Conservation (phyloP, 37 sponge, comb jelly and placozoan genomes). For the Aplysina aerophoba region DNA sequence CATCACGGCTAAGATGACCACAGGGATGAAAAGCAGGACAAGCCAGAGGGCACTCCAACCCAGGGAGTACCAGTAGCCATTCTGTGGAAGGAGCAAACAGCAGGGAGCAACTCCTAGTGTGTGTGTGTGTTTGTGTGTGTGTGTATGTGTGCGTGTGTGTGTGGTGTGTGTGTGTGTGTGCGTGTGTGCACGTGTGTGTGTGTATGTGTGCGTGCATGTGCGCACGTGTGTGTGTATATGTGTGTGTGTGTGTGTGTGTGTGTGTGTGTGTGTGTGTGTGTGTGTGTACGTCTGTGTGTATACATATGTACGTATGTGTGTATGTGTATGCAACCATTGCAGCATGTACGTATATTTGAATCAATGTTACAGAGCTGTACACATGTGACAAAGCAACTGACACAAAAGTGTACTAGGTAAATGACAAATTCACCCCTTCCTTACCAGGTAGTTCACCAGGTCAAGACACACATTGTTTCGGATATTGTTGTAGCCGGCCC, state of each 20-base stretch:
- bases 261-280: background rate
- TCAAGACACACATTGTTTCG: slow-evolving; percentile 11
- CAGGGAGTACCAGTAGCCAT: slow-evolving; percentile 21
- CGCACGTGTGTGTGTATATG: too few relatives aligned
- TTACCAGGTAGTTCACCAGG: background rate
- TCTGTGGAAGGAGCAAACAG: background rate
- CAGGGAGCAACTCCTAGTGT: too few relatives aligned
- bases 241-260: too few relatives aligned
- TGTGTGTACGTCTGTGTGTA: background rate
- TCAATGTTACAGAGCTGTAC: background rate
- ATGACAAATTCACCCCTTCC: background rate
- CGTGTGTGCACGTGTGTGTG: too few relatives aligned
- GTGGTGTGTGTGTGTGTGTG: too few relatives aligned
- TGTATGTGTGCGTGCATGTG: too few relatives aligned
- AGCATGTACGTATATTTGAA: background rate
- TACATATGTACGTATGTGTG: background rate
- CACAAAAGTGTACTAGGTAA: background rate
- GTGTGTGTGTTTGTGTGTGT: too few relatives aligned
- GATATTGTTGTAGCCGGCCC: slow-evolving; percentile 15
- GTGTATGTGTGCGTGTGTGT: too few relatives aligned
- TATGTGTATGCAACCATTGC: background rate
- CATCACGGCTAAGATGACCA: background rate
- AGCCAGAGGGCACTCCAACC: slow-evolving; percentile 24
- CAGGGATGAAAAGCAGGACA: slow-evolving; percentile 1
- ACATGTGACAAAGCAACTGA: background rate